These are phyloP conservation scores for Lepus townsendii DNA, from an alignment of 2,797 vertebrate species.

Conservation along the genomic window DNA sequence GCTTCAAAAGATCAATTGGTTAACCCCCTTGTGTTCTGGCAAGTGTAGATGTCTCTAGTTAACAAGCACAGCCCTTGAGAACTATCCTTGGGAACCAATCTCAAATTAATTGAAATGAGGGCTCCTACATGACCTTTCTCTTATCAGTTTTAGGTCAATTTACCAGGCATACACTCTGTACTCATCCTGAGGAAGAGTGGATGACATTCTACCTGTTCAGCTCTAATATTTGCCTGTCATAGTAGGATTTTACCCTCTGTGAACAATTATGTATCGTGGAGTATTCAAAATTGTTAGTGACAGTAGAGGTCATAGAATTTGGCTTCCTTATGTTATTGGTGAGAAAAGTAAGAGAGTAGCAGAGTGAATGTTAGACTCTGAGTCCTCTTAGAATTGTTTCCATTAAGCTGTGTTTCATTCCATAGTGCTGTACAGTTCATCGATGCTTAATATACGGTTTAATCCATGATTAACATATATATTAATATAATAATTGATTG, in stretches of 20 bases:
- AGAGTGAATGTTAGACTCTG: neutral
- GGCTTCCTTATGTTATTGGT: neutral
- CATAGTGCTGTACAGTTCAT: neutral
- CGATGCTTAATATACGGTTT: neutral
- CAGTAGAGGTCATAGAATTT: neutral
- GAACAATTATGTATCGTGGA: neutral
- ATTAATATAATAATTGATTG: neutral
- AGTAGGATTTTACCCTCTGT: neutral
- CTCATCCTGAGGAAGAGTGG: neutral
- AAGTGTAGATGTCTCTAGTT: neutral
- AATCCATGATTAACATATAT: neutral
- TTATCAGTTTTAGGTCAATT: neutral
- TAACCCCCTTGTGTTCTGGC: neutral
- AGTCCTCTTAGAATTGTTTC: neutral
- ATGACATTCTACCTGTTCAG: neutral
- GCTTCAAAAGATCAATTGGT: neutral
- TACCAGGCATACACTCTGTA: neutral
- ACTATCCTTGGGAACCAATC: neutral
- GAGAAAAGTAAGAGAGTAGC: neutral
- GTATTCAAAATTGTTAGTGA: neutral
- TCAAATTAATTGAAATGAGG: neutral
- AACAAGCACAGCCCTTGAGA: neutral
- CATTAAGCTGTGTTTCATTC: neutral
- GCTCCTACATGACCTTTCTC: neutral
- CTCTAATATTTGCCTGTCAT: neutral